These are phyloP conservation scores for Pachliopta kotzebuea DNA, from an alignment of 2,888 invertebrate species.

Conservation along the genomic window DNA sequence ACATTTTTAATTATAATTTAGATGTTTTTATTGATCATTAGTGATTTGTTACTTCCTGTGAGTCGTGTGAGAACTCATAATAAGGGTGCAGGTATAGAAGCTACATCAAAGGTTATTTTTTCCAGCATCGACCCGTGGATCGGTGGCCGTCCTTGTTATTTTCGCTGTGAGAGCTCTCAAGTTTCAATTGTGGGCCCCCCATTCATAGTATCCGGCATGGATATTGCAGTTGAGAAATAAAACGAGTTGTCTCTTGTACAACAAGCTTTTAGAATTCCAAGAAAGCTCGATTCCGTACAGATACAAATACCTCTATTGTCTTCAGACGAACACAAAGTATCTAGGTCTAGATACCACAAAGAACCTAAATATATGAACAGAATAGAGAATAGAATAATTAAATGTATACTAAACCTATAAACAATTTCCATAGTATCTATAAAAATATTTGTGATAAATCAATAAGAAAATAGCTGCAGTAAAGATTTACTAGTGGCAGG, in stretches of 20 bases:
- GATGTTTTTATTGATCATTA: too few relatives aligned
- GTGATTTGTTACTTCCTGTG: background rate
- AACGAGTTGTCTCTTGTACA: conserved; percentile 14
- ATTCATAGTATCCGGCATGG: conserved; percentile 34
- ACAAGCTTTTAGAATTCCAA: conserved; percentile 8
- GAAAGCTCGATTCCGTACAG: conserved; percentile 5
- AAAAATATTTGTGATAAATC: too few relatives aligned
- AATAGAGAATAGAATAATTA: too few relatives aligned
- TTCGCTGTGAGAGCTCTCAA: conserved; percentile 39
- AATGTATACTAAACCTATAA: too few relatives aligned
- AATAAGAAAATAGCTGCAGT: too few relatives aligned
- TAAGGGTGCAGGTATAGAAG: conserved; percentile 27
- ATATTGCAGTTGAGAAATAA: conserved; percentile 19
- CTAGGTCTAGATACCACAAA: too few relatives aligned
- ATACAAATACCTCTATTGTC: conserved; percentile 2
- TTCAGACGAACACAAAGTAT: too few relatives aligned
- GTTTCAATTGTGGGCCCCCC: conserved; percentile 34
- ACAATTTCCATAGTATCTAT: too few relatives aligned
- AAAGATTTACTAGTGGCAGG: too few relatives aligned
- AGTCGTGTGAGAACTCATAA: conserved; percentile 31
- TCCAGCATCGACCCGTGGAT: conserved; percentile 45
- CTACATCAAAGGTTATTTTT: conserved; percentile 43
- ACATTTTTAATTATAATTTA: too few relatives aligned
- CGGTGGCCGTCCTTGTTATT: conserved; percentile 40
- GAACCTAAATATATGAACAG: too few relatives aligned